A percentile compares a stretch with the other conserved stretches of the same genome.
Evolutionary conservation across 1,140 invertebrate genomes (phyloP).

Genomic region (Octopus sinensis): DNA sequence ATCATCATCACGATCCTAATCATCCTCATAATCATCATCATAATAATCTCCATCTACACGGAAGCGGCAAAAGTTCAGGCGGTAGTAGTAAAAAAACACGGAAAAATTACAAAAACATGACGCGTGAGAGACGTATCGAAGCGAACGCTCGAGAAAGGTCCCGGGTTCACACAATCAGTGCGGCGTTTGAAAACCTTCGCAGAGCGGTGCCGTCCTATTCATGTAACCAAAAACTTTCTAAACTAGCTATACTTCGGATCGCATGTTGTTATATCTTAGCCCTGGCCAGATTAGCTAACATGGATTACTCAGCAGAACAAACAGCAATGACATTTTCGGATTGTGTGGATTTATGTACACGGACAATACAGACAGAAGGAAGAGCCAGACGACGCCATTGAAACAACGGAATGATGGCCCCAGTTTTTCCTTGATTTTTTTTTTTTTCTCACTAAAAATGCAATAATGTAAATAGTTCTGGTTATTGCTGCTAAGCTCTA

Average conservation of each 20-base stretch:
- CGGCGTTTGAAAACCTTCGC: constrained; percentile 85
- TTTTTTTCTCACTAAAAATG: too few relatives aligned
- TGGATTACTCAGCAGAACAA: constrained; percentile 62
- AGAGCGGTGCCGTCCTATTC: constrained; percentile 83
- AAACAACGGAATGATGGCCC: constrained; percentile 14
- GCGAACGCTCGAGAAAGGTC: constrained; percentile 89
- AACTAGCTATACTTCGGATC: constrained; percentile 84
- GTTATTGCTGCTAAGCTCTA: too few relatives aligned
- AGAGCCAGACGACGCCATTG: constrained; percentile 67
- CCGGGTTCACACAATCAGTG: constrained; percentile 89
- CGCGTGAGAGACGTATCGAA: constrained; percentile 82
- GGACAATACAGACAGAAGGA: constrained; percentile 87
- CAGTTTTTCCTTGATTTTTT: background rate
- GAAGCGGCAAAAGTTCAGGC: constrained; percentile 17
- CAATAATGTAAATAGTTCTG: too few relatives aligned
- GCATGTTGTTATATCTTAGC: constrained; percentile 79
- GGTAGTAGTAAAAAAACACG: constrained; percentile 64
- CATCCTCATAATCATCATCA: constrained; percentile 39
- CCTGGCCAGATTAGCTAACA: constrained; percentile 68
- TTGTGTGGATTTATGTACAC: constrained; percentile 80
- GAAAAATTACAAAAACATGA: constrained; percentile 94
- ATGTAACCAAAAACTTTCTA: constrained; percentile 88
- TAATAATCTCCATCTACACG: constrained; percentile 24
- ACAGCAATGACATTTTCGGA: constrained; percentile 65
- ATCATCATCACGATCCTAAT: constrained; percentile 24